Percentiles rank a stretch among this genome's conserved stretches.
These are phyloP conservation scores for Poeciliopsis retropinna DNA, from an alignment of 2,113 vertebrate species.

Conservation along the genomic window DNA sequence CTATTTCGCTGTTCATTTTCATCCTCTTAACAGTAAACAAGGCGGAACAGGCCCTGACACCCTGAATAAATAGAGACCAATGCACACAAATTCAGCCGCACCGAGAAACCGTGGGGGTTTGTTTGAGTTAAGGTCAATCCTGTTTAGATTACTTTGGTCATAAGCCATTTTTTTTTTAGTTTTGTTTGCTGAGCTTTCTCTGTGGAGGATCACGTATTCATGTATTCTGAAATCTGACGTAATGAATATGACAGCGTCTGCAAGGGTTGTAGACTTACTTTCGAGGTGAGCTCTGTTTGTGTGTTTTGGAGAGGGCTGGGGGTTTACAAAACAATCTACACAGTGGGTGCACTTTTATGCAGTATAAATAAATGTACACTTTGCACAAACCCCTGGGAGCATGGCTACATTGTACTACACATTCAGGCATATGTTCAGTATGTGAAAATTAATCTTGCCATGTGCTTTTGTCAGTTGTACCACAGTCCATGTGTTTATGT, in stretches of 20 bases:
- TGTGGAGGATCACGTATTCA: constrained; percentile 52
- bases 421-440: constrained; percentile 4
- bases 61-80: constrained; percentile 71
- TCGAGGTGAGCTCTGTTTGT: constrained; percentile 23
- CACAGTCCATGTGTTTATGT: constrained; percentile 10
- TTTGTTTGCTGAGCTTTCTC: constrained; percentile 63
- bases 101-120: constrained; percentile 44
- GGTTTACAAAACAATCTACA: constrained; percentile 39
- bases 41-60: constrained; percentile 77
- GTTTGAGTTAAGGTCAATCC: constrained; percentile 74
- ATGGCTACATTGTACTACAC: constrained; percentile 16
- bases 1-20: constrained; percentile 80
- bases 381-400: constrained; percentile 6
- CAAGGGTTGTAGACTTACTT: constrained; percentile 34
- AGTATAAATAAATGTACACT: constrained; percentile 12
- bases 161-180: constrained; percentile 24
- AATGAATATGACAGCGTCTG: constrained; percentile 61
- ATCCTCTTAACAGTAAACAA: constrained; percentile 81
- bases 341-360: constrained; percentile 21
- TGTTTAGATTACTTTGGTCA: constrained; percentile 65
- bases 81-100: constrained; percentile 59
- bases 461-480: neutral
- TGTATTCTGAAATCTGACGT: constrained; percentile 60
- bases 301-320: constrained; percentile 3
- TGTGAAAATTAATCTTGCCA: constrained; percentile 22